Evolutionary conservation across 2,113 vertebrate species (phyloP).

Genomic region (Pachyramphus minor): DNA sequence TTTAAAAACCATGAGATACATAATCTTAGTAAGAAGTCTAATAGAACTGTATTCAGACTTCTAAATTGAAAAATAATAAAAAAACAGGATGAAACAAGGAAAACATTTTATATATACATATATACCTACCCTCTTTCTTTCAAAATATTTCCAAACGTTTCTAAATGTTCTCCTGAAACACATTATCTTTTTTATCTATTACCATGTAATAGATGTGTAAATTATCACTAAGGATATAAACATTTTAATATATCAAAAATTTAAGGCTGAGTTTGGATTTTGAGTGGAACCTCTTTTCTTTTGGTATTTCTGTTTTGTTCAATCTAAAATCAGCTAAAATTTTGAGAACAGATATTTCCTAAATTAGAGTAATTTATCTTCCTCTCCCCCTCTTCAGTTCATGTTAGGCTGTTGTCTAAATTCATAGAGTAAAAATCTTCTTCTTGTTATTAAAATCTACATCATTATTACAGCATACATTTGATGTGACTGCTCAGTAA

Average conservation of each 20-base stretch:
- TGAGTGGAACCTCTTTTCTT: background rate
- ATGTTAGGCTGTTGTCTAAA: background rate
- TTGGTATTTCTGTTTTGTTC: background rate
- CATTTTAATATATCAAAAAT: background rate
- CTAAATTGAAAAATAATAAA: background rate
- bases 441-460: background rate
- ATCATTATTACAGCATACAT: background rate
- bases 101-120: accelerated
- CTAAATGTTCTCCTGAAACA: background rate
- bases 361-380: background rate
- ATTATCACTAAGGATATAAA: background rate
- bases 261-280: background rate
- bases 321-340: background rate
- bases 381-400: accelerated
- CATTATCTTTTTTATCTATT: background rate
- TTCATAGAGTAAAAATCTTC: background rate
- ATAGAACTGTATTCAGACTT: background rate
- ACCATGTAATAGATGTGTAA: background rate
- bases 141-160: background rate
- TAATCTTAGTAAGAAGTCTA: background rate
- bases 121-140: background rate
- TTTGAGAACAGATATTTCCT: background rate
- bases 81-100: background rate
- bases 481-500: background rate
- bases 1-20: background rate